phyloP scores from a whole-genome alignment of 1,140 invertebrate species.

The Euura saliciscinereae region DNA sequence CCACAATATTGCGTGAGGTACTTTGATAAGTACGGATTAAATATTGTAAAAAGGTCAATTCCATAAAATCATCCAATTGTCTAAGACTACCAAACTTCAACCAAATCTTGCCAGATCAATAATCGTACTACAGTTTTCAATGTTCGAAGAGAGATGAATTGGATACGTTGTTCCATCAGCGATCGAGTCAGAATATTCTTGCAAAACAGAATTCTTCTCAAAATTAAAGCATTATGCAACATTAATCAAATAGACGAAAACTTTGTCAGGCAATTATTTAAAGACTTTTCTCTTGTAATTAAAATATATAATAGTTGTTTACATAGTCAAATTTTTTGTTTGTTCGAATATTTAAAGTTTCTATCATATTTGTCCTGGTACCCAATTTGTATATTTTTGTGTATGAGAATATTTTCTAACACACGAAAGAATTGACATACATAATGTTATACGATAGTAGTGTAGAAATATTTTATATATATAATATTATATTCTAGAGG shows the following conservation, averaged over 20 bases:
- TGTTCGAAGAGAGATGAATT: neutral
- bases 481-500: slow-evolving; percentile 10
- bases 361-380: neutral
- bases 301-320: neutral
- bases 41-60: neutral
- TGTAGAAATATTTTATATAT: slow-evolving; percentile 7
- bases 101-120: neutral
- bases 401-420: neutral
- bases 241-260: neutral
- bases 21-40: neutral
- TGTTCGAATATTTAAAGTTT: neutral
- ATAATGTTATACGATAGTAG: neutral
- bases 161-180: neutral
- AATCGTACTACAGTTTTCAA: neutral
- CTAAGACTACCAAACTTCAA: neutral
- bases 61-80: neutral
- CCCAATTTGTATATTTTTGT: neutral
- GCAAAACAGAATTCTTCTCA: neutral
- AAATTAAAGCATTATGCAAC: neutral
- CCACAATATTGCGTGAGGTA: neutral
- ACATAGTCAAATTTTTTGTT: neutral
- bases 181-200: neutral
- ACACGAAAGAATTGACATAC: slow-evolving; percentile 10
- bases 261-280: neutral
- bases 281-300: neutral